phyloP scores from a whole-genome alignment of 2,113 vertebrate species.

The Ptychochromis oligacanthus region DNA sequence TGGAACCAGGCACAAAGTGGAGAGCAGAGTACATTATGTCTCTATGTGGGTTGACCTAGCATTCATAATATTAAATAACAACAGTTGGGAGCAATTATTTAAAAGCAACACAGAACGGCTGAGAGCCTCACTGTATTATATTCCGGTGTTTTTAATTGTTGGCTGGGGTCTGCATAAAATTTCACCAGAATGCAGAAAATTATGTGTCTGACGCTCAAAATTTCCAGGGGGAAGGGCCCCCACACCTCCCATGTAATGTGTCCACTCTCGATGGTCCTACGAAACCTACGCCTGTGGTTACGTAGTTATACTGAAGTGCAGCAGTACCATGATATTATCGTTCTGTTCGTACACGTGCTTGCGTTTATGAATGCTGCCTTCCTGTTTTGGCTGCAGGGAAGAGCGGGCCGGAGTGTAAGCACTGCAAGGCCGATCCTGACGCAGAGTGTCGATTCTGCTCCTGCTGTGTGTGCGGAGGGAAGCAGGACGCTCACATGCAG shows the following conservation, averaged over 20 bases:
- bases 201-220: background rate
- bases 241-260: background rate
- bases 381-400: conserved; percentile 83
- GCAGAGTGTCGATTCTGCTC: conserved; percentile 94
- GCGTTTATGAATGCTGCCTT: background rate
- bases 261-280: background rate
- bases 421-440: conserved; percentile 95
- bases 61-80: background rate
- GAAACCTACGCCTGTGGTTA: background rate
- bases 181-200: background rate
- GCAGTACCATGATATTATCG: background rate
- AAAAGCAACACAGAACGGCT: background rate
- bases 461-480: conserved; percentile 95
- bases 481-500: conserved; percentile 97
- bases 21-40: background rate
- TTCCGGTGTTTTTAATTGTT: background rate
- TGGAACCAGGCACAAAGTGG: background rate
- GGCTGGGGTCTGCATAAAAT: too few species aligned
- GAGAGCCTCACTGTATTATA: background rate
- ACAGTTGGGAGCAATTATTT: background rate
- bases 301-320: background rate
- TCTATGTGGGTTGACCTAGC: background rate
- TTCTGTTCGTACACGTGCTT: background rate
- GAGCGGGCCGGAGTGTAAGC: conserved; percentile 97
- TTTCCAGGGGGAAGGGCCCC: too few species aligned